Conservation (phyloP, 2,113 vertebrate genomes). For the Eidolon helvum region DNA sequence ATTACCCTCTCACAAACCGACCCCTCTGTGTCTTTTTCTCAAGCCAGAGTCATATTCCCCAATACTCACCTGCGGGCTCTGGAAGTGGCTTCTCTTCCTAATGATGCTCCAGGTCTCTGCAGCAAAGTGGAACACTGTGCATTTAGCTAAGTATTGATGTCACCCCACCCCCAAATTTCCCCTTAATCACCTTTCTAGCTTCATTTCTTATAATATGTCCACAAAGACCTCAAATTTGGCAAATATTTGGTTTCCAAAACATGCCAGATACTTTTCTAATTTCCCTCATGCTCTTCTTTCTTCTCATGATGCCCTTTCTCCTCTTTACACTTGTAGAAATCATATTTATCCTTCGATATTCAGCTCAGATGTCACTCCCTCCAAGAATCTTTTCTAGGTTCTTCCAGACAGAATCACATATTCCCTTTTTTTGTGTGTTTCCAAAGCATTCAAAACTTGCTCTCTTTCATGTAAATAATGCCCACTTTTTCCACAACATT, state of each 20-base stretch:
- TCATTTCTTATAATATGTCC: background rate
- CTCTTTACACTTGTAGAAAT: background rate
- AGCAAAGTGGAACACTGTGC: background rate
- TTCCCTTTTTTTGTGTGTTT: background rate
- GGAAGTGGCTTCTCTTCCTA: background rate
- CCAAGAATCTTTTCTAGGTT: background rate
- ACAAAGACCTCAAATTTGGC: background rate
- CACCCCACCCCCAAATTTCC: background rate
- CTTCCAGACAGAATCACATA: background rate
- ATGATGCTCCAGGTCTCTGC: background rate
- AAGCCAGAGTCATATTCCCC: background rate
- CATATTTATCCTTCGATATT: background rate
- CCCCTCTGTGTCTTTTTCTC: background rate
- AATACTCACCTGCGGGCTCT: background rate
- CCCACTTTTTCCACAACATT: background rate
- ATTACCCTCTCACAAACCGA: background rate
- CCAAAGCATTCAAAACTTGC: background rate
- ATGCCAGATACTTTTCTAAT: background rate
- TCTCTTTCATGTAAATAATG: background rate
- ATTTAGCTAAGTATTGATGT: background rate
- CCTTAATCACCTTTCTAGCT: background rate
- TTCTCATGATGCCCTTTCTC: background rate
- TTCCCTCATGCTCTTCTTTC: background rate
- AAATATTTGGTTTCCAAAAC: background rate
- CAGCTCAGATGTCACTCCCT: background rate